Evolutionary conservation across 2,888 invertebrate genomes (phyloP), one percentile per base, ranked within the genome.

Genomic region (Rhaphigaster nebulosa): DNA sequence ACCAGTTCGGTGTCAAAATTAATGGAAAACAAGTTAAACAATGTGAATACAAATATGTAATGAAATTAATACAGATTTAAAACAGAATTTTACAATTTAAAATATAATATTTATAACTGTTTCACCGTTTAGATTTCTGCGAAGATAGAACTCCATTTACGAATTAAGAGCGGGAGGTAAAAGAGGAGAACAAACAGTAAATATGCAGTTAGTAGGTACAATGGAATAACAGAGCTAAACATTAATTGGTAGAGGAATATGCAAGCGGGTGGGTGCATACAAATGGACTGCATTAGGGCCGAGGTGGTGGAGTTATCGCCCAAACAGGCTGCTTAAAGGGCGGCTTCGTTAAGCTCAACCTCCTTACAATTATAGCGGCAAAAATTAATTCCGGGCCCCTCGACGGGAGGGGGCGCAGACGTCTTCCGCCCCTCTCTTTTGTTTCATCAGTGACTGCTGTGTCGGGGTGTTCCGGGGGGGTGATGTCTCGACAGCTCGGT

Each of bases 321-420:
- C 60, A n/a, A 60, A 60, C 60, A 60, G 60, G n/a, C 60, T 56
- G n/a, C n/a, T 56, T 56, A 56, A n/a, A 56, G 56, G 56, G 10
- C 26, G 2, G 8, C 56, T 56, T 56, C 56, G 56, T 56, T 60
- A 60, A 18, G 26, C 26, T 26, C 29, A 13, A 13, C 15, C 34
- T 18, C 15, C 65, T 65, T 0, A 65, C 65, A 65, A 65, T 65
- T 45, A 80, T 38, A 26, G 41, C 26, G 26, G 80, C 80, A 80
- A 80, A 80, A 80, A 80, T 80, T 80, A 80, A 80, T 80, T 80
- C 76, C 23, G 38, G 20, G 34, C 70, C 70, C 70, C 70, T 70
- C 70, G 6, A 29, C 70, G 34, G 13, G 29, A 12, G 41, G 26
- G 4, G 41, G 38, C 2, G 41, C 26, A 0, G 18, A 80, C 80